Conservation (phyloP, 2,888 invertebrate species). For the Plagiodera versicolora region DNA sequence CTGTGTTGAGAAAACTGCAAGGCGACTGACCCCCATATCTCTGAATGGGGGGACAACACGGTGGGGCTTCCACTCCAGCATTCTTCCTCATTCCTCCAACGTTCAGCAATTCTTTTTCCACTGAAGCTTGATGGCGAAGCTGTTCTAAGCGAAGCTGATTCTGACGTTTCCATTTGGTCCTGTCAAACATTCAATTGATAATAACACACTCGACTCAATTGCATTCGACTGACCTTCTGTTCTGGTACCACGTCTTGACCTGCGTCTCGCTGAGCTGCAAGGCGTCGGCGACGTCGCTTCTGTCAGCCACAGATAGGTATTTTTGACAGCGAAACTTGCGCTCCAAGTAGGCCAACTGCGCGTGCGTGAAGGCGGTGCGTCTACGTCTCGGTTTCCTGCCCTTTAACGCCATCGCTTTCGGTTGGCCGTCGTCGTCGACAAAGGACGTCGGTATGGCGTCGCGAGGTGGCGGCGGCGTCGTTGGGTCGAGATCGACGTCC, state of each 20-base stretch:
- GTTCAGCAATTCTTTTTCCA: conserved; percentile 67
- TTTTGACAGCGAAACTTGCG: conserved; percentile 92
- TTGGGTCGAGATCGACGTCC: neutral
- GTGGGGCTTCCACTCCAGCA: conserved; percentile 37
- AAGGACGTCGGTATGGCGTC: neutral
- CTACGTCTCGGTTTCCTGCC: conserved; percentile 81
- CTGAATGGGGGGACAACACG: conserved; percentile 51
- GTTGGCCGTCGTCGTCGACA: conserved; percentile 35
- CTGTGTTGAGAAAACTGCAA: conserved; percentile 69
- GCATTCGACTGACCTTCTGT: conserved; percentile 68
- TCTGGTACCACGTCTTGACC: conserved; percentile 95
- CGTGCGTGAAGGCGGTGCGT: conserved; percentile 91
- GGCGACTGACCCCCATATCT: conserved; percentile 52
- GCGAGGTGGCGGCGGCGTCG: conserved; percentile 15
- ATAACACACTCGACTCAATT: too few species aligned
- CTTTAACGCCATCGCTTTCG: conserved; percentile 50
- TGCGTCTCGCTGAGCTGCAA: conserved; percentile 90
- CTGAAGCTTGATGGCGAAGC: conserved; percentile 79
- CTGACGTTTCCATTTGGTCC: conserved; percentile 88
- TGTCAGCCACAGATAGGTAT: conserved; percentile 89
- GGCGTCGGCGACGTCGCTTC: conserved; percentile 90
- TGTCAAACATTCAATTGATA: conserved; percentile 47
- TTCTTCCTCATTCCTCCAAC: conserved; percentile 42
- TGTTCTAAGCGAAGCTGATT: conserved; percentile 86
- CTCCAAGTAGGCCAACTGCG: conserved; percentile 89